These are phyloP conservation scores for Tenthredo scrophulariae DNA, from an alignment of 2,888 invertebrate species.

Conservation along the genomic window DNA sequence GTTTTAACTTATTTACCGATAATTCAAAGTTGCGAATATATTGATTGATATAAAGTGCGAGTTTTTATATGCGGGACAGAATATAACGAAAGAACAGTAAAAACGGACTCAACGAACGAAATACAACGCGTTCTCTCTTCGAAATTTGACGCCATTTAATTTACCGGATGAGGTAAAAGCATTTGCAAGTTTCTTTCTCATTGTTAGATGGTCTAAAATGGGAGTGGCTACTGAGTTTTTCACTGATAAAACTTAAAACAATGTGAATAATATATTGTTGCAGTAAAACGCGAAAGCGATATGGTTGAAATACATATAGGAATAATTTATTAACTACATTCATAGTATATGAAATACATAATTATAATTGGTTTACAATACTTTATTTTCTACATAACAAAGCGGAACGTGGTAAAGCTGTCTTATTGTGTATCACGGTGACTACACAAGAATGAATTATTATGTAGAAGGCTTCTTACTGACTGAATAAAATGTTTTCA, in stretches of 20 bases:
- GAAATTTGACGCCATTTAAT: neutral
- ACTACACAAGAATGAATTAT: constrained; percentile 62
- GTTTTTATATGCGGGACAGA: neutral
- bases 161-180: neutral
- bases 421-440: constrained; percentile 21
- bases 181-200: neutral
- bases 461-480: constrained; percentile 78
- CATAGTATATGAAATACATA: constrained; percentile 63
- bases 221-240: neutral
- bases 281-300: neutral
- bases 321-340: constrained; percentile 74
- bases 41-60: neutral
- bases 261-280: constrained; percentile 13
- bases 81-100: neutral
- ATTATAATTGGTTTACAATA: constrained; percentile 28
- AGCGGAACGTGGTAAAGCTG: constrained; percentile 17
- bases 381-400: constrained; percentile 43
- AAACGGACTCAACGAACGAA: neutral
- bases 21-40: neutral
- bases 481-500: constrained; percentile 78
- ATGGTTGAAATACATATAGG: constrained; percentile 63
- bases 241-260: neutral
- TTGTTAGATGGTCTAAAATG: neutral
- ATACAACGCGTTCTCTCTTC: neutral
- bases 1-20: neutral